Percentiles rank a stretch among this genome's conserved stretches.
Evolutionary conservation across 2,797 vertebrate species (phyloP).

Genomic region (Malacoraja senta): DNA sequence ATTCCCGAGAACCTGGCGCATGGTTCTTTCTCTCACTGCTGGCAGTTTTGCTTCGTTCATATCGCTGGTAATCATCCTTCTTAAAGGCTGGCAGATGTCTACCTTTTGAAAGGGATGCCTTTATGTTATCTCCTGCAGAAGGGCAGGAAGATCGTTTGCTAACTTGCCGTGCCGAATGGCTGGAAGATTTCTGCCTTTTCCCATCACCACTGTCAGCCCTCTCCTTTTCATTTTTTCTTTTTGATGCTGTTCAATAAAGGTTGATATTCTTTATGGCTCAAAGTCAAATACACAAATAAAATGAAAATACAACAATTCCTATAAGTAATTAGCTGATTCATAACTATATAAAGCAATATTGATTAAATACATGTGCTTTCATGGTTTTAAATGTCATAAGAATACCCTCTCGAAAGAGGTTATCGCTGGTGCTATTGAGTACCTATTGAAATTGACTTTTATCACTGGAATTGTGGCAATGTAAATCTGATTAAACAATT

Average conservation of each 20-base stretch:
- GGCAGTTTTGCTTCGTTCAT: conserved; percentile 63
- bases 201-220: conserved; percentile 69
- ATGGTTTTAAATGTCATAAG: not conserved
- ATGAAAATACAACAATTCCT: not conserved
- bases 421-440: not conserved
- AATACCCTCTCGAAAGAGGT: not conserved
- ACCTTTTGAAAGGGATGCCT: conserved; percentile 62
- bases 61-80: conserved; percentile 74
- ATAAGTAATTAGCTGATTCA: not conserved
- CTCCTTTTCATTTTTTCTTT: conserved; percentile 84
- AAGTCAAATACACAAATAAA: not conserved
- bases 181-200: conserved; percentile 77
- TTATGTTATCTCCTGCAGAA: conserved; percentile 67
- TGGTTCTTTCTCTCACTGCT: conserved; percentile 70
- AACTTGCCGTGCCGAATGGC: conserved; percentile 69
- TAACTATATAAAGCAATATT: not conserved
- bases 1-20: conserved; percentile 61
- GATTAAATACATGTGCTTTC: not conserved
- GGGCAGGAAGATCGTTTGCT: conserved; percentile 70
- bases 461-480: not conserved
- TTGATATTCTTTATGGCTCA: conserved; percentile 39
- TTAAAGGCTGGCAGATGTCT: conserved; percentile 67
- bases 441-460: not conserved
- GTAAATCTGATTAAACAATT: not conserved
- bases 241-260: conserved; percentile 68